A percentile compares a stretch with the other conserved stretches of the same genome.
Evolutionary conservation across 2,888 invertebrate species (phyloP).

Genomic region (Hololepta plana): DNA sequence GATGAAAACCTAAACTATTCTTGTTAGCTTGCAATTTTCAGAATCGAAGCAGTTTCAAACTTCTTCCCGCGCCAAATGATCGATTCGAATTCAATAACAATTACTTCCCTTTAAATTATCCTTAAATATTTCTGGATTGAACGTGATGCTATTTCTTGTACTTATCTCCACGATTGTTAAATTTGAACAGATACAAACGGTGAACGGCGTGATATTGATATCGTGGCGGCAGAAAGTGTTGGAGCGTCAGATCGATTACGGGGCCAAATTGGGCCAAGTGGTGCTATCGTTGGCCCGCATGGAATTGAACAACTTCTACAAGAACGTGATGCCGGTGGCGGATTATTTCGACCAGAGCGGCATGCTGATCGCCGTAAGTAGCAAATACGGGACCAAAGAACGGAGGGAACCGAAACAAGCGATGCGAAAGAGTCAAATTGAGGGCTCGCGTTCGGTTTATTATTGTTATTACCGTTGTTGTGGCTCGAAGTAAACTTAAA

Average conservation of each 20-base stretch:
- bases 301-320: conserved; percentile 79
- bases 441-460: no score
- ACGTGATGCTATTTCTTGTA: no score
- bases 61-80: no score
- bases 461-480: no score
- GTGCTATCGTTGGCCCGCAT: conserved; percentile 67
- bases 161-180: conserved; percentile 2
- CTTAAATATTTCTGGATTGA: no score
- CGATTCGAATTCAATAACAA: no score
- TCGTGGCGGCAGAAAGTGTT: conserved; percentile 75
- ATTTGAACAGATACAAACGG: conserved; percentile 58
- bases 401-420: not conserved
- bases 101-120: no score
- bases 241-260: conserved; percentile 79
- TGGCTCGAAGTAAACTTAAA: no score
- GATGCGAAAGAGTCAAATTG: no score
- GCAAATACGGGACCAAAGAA: conserved; percentile 3
- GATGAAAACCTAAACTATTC: no score
- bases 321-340: conserved; percentile 76
- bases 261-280: conserved; percentile 73
- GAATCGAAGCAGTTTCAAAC: no score
- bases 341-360: conserved; percentile 82
- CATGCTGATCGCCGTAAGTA: conserved; percentile 50
- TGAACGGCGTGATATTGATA: conserved; percentile 70
- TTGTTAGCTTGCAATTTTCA: no score